phyloP scores from a whole-genome alignment of 2,113 vertebrate genomes.

The Dryoscopus gambensis region DNA sequence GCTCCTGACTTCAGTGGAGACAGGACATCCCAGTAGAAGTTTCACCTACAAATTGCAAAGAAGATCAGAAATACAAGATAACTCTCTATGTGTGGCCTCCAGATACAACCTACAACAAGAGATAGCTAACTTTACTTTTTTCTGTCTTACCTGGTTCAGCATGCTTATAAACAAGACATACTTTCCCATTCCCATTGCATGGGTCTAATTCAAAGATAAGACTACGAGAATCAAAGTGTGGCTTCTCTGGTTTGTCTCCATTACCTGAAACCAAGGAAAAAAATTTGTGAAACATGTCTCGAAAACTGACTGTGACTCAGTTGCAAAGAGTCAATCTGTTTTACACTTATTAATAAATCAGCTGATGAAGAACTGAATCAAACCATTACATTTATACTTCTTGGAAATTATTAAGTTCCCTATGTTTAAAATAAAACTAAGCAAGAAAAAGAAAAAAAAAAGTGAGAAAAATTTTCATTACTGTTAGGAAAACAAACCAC shows the following conservation, averaged over 20 bases:
- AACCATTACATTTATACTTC: background rate
- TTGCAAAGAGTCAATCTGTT: background rate
- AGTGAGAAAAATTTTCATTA: background rate
- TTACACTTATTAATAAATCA: background rate
- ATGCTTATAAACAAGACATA: slow-evolving; percentile 92
- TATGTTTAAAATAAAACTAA: background rate
- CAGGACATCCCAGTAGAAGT: background rate
- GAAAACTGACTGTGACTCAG: background rate
- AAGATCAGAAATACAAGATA: background rate
- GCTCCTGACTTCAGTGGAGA: background rate
- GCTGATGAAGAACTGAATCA: background rate
- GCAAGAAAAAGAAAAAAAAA: background rate
- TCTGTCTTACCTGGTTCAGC: slow-evolving; percentile 79
- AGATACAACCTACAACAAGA: background rate
- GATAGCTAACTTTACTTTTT: background rate
- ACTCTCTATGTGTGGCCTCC: background rate
- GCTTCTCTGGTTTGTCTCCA: slow-evolving; percentile 69
- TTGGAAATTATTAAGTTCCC: background rate
- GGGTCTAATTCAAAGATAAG: slow-evolving; percentile 91
- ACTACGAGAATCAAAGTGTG: slow-evolving; percentile 88
- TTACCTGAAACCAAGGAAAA: slow-evolving; percentile 46
- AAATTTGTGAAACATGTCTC: background rate
- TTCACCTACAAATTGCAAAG: background rate
- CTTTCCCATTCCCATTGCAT: slow-evolving; percentile 89
- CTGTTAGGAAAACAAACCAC: background rate